phyloP scores from a whole-genome alignment of 2,888 invertebrate species.

The Stramonita haemastoma region DNA sequence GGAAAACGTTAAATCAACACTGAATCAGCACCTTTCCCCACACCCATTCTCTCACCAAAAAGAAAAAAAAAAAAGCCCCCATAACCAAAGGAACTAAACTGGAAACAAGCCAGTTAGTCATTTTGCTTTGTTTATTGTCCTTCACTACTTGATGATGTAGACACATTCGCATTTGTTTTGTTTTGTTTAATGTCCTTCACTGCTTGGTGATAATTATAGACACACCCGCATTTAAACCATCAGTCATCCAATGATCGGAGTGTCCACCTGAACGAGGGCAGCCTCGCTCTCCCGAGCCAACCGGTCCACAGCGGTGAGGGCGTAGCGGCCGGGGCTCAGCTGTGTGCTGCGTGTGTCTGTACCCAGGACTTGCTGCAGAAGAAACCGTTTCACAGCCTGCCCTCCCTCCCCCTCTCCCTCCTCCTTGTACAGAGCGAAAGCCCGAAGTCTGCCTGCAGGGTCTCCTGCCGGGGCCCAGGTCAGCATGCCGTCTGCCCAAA shows the following conservation, averaged over 20 bases:
- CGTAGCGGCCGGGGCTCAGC: constrained; percentile 40
- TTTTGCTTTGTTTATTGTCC: no score
- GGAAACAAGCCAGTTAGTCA: neutral
- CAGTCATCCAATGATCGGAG: constrained; percentile 22
- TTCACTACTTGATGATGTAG: no score
- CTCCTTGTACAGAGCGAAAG: constrained; percentile 60
- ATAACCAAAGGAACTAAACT: no score
- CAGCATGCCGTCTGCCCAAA: constrained; percentile 34
- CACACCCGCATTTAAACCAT: no score
- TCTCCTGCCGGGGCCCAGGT: constrained; percentile 55
- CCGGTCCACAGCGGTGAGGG: constrained; percentile 50
- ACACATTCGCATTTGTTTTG: no score
- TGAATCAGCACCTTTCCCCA: no score
- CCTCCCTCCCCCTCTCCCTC: constrained; percentile 1
- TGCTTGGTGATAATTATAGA: no score
- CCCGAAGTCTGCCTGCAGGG: constrained; percentile 47
- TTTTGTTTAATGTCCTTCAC: no score
- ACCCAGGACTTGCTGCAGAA: constrained; percentile 51
- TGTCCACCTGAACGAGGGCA: constrained; percentile 2
- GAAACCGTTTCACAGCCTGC: constrained; percentile 51
- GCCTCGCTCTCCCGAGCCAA: constrained; percentile 46
- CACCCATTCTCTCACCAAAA: no score
- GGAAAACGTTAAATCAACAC: no score
- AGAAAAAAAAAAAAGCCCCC: no score
- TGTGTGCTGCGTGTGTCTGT: constrained; percentile 13